Conservation (phyloP, 1,140 invertebrate species). For the Aricia agestis region DNA sequence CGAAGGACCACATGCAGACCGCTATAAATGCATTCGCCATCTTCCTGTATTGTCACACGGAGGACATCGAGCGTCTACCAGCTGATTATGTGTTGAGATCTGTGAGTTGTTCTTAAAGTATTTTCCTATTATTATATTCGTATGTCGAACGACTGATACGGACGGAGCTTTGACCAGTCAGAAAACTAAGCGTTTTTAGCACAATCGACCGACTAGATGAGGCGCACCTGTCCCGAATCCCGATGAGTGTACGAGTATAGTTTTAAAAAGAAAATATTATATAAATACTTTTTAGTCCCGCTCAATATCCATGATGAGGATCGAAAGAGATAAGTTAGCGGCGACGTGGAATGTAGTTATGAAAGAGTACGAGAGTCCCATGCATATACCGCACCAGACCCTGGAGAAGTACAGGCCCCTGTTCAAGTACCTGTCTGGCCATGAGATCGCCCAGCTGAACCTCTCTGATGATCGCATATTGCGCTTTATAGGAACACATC, state of each 20-base stretch:
- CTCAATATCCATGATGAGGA: slow-evolving; percentile 65
- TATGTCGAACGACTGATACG: no score
- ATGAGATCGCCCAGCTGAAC: slow-evolving; percentile 56
- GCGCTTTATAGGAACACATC: slow-evolving; percentile 56
- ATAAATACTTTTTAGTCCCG: slow-evolving; percentile 38
- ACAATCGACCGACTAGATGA: no score
- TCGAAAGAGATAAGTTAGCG: slow-evolving; percentile 52
- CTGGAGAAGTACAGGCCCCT: slow-evolving; percentile 53
- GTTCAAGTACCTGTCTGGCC: slow-evolving; percentile 55
- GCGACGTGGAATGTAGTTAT: slow-evolving; percentile 51
- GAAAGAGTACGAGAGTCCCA: slow-evolving; percentile 26
- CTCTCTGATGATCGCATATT: slow-evolving; percentile 49
- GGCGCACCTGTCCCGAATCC: no score
- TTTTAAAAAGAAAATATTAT: no score
- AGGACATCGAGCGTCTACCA: slow-evolving; percentile 46
- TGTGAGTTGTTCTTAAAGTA: slow-evolving; percentile 36
- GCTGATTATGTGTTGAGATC: slow-evolving; percentile 51
- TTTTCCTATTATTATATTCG: no score
- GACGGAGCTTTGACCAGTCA: no score
- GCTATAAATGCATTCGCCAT: slow-evolving; percentile 62
- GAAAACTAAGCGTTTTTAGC: no score
- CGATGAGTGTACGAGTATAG: no score
- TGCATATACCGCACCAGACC: slow-evolving; percentile 34
- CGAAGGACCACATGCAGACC: slow-evolving; percentile 60
- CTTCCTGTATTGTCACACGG: slow-evolving; percentile 41